Evolutionary conservation across 2,113 vertebrate genomes (phyloP).

Genomic region (Spheniscus mendiculus): DNA sequence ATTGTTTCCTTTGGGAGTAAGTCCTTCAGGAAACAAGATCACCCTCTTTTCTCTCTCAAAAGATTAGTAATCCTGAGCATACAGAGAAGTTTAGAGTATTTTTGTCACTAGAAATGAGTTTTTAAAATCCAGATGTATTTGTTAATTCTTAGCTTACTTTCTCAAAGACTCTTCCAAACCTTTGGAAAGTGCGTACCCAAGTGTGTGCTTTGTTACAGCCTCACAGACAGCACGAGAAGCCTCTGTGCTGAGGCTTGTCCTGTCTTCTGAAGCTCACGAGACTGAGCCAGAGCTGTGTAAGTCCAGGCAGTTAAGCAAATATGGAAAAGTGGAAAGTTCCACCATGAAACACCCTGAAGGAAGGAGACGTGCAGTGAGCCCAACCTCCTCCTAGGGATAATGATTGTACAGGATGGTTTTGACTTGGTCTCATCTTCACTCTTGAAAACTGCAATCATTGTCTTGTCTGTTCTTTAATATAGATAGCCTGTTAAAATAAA

Average conservation of each 20-base stretch:
- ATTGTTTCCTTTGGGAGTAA: not conserved
- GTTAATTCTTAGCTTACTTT: not conserved
- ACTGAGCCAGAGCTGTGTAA: not conserved
- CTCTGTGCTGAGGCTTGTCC: not conserved
- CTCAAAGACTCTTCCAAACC: not conserved
- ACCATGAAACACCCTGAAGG: not conserved
- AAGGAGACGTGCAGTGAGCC: not conserved
- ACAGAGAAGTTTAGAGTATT: not conserved
- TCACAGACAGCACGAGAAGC: not conserved
- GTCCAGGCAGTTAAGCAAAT: not conserved
- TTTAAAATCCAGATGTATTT: not conserved
- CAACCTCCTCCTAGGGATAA: not conserved
- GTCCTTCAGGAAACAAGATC: not conserved
- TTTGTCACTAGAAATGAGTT: not conserved
- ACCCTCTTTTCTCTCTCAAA: not conserved
- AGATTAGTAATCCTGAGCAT: not conserved
- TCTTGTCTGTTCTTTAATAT: not conserved
- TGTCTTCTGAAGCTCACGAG: not conserved
- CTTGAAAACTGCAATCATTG: not conserved
- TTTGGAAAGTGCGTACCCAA: accelerated
- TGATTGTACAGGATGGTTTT: not conserved
- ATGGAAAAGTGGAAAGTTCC: not conserved
- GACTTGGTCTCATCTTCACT: not conserved
- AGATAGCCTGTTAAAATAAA: not conserved
- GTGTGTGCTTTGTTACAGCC: not conserved